phyloP scores from a whole-genome alignment of 1,140 invertebrate species.

The Macrobrachium nipponense region DNA sequence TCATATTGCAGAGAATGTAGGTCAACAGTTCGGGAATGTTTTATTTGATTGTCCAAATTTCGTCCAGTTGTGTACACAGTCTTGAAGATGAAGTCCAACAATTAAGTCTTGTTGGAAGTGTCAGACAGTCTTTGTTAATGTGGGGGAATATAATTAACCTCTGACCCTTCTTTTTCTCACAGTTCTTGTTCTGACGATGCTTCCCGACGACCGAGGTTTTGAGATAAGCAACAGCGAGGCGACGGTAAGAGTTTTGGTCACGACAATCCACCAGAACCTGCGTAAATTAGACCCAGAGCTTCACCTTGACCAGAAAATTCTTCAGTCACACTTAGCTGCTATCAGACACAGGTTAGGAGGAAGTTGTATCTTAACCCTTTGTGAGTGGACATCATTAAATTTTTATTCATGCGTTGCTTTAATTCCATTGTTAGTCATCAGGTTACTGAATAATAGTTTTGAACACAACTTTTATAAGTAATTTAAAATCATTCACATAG shows the following conservation, averaged over 20 bases:
- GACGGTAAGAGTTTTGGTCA: constrained; percentile 88
- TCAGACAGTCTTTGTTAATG: too few relatives aligned
- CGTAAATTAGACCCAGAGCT: constrained; percentile 93
- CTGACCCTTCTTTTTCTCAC: constrained; percentile 40
- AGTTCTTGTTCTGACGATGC: constrained; percentile 67
- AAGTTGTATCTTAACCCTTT: not conserved
- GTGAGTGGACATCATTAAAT: too few relatives aligned
- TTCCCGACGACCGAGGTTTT: constrained; percentile 80
- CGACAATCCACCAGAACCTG: constrained; percentile 93
- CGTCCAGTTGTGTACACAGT: too few relatives aligned
- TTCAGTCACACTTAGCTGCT: constrained; percentile 90
- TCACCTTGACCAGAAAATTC: constrained; percentile 86
- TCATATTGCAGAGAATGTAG: too few relatives aligned
- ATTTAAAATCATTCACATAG: not conserved
- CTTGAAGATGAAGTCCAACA: too few relatives aligned
- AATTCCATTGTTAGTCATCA: too few relatives aligned
- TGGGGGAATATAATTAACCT: constrained; percentile 14
- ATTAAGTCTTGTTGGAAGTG: too few relatives aligned
- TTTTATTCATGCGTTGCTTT: too few relatives aligned
- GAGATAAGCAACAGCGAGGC: constrained; percentile 83
- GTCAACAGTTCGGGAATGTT: too few relatives aligned
- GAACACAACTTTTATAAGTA: too few relatives aligned
- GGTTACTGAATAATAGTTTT: too few relatives aligned
- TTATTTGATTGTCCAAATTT: too few relatives aligned
- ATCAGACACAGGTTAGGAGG: constrained; percentile 81